phyloP scores from a whole-genome alignment of 2,888 invertebrate species.

The Hirtodrosophila duncani region DNA sequence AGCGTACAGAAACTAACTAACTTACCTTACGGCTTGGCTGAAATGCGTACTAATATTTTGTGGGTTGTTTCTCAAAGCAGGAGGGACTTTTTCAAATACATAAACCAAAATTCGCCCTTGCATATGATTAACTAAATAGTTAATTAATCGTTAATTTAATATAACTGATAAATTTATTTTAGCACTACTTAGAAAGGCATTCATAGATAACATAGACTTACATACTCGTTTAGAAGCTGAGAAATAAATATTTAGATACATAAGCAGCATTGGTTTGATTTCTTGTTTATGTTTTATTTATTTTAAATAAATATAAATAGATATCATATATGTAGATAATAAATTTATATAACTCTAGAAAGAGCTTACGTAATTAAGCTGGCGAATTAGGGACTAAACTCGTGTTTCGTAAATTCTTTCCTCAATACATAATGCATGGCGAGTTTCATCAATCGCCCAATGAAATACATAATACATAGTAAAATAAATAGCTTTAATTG shows the following conservation, averaged over 20 bases:
- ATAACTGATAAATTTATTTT: neutral
- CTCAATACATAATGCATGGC: conserved; percentile 31
- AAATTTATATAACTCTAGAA: conserved; percentile 7
- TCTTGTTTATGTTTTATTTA: conserved; percentile 54
- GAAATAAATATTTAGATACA: conserved; percentile 43
- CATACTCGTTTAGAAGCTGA: conserved; percentile 42
- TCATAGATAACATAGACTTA: conserved; percentile 38
- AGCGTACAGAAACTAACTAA: conserved; percentile 11
- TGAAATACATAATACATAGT: conserved; percentile 31
- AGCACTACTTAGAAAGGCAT: neutral
- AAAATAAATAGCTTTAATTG: conserved; percentile 19
- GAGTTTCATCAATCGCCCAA: neutral
- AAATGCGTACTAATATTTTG: too few relatives aligned
- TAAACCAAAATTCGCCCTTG: conserved; percentile 13
- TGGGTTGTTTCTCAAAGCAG: conserved; percentile 11
- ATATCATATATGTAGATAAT: conserved; percentile 19
- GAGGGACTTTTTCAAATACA: conserved; percentile 12
- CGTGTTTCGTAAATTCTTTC: conserved; percentile 16
- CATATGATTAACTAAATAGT: conserved; percentile 38
- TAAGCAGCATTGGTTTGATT: conserved; percentile 62
- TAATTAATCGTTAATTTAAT: conserved; percentile 29
- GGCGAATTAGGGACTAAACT: conserved; percentile 36
- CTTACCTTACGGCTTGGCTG: conserved; percentile 26
- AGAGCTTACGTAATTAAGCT: conserved; percentile 40
- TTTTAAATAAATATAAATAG: conserved; percentile 51